phyloP scores from a whole-genome alignment of 1,140 invertebrate species.

The Luehdorfia chinensis region DNA sequence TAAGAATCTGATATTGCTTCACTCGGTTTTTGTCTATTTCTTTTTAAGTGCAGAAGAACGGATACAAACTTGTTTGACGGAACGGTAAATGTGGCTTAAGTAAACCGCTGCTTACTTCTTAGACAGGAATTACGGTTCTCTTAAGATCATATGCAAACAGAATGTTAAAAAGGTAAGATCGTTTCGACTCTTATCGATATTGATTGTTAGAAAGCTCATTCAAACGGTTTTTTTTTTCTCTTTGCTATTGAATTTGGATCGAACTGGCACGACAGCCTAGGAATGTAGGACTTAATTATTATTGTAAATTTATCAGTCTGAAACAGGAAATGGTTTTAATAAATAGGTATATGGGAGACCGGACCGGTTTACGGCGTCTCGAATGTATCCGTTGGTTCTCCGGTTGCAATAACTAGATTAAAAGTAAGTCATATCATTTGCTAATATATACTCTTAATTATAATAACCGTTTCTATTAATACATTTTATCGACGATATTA shows the following conservation, averaged over 20 bases:
- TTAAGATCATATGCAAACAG: constrained; percentile 5
- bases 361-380: constrained; percentile 3
- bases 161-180: constrained; percentile 6
- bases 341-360: background rate
- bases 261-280: background rate
- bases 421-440: no score
- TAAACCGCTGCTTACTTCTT: constrained; percentile 1
- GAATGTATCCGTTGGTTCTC: constrained; percentile 4
- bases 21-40: background rate
- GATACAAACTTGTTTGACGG: constrained; percentile 2
- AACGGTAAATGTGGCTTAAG: constrained; percentile 8
- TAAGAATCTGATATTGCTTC: background rate
- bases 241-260: background rate
- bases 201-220: constrained; percentile 10
- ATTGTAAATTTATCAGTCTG: constrained; percentile 7
- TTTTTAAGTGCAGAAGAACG: background rate
- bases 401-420: no score
- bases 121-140: constrained; percentile 10
- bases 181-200: constrained; percentile 3
- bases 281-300: constrained; percentile 10
- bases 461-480: no score
- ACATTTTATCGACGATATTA: no score
- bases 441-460: no score
- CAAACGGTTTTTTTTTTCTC: constrained; percentile 10
- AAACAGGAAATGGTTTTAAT: constrained; percentile 10